phyloP scores from a whole-genome alignment of 2,797 vertebrate species.

The Platalea minor region DNA sequence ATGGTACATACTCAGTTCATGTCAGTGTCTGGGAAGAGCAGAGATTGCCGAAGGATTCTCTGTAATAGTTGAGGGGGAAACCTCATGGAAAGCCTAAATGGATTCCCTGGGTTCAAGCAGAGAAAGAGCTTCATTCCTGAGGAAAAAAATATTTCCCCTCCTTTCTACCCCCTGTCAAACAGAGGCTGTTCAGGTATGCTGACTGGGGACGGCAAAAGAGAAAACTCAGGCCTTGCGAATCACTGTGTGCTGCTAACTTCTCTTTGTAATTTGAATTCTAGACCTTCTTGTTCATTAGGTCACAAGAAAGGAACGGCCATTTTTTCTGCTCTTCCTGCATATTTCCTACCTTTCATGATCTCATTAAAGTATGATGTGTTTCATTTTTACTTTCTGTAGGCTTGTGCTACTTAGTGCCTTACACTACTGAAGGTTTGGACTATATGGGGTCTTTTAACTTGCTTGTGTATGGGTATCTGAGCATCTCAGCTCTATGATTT shows the following conservation, averaged over 20 bases:
- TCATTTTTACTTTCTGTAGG: neutral
- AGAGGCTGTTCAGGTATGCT: neutral
- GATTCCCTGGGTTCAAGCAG: neutral
- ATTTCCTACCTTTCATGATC: neutral
- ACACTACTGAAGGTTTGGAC: neutral
- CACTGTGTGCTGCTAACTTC: neutral
- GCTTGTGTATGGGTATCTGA: neutral
- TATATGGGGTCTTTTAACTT: neutral
- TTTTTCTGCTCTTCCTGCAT: neutral
- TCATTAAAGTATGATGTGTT: neutral
- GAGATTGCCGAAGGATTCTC: neutral
- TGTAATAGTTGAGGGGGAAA: neutral
- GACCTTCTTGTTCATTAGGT: neutral
- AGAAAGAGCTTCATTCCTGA: neutral
- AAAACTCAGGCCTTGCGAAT: neutral
- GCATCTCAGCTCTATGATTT: neutral
- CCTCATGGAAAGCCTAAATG: rapidly evolving
- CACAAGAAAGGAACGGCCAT: neutral
- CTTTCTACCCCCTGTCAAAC: neutral
- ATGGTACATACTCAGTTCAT: neutral
- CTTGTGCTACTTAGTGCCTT: neutral
- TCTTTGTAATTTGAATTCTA: neutral
- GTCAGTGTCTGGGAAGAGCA: neutral
- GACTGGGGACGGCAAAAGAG: neutral
- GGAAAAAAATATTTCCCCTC: neutral